These are phyloP conservation scores for Irena cyanogastra DNA, from an alignment of 2,113 vertebrate genomes.

Conservation along the genomic window DNA sequence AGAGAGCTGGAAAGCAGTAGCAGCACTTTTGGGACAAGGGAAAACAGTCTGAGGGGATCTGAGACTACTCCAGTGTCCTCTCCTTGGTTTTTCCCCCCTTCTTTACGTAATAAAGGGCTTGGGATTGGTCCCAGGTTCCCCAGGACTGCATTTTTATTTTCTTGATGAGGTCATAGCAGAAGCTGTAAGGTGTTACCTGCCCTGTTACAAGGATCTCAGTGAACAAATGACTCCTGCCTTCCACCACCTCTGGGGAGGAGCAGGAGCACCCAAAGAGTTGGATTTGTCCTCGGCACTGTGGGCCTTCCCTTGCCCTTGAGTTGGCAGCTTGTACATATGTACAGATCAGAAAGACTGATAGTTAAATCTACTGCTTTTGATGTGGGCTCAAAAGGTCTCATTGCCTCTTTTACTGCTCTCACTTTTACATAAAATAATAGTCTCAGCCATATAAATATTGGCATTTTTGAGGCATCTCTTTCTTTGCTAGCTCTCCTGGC, in stretches of 20 bases:
- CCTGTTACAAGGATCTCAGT: neutral
- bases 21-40: neutral
- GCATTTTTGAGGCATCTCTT: slow-evolving; percentile 3
- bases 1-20: neutral
- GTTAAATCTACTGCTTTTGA: neutral
- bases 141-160: neutral
- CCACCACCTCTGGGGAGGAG: neutral
- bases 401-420: neutral
- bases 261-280: fast-evolving
- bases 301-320: neutral
- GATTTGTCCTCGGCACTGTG: neutral
- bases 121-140: neutral
- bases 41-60: neutral
- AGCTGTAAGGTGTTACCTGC: neutral
- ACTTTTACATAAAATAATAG: neutral
- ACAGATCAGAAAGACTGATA: neutral
- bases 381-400: neutral
- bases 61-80: neutral
- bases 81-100: fast-evolving
- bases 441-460: neutral
- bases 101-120: neutral
- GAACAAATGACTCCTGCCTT: neutral
- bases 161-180: neutral
- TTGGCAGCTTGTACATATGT: neutral
- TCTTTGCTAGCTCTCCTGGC: neutral